phyloP scores from a whole-genome alignment of 2,888 invertebrate genomes.

The Cheilosia vulpina region DNA sequence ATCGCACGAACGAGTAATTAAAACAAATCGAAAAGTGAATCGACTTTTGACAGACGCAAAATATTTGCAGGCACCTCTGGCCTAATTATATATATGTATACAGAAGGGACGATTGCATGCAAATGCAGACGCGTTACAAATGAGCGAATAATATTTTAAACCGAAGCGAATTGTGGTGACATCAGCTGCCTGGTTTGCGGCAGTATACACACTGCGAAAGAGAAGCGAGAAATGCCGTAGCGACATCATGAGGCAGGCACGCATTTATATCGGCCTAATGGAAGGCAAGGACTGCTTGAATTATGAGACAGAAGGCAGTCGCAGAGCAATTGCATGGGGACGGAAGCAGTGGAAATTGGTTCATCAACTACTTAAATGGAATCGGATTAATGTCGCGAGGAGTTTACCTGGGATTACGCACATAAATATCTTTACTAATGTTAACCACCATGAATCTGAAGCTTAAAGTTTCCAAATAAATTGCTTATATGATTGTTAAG shows the following conservation, averaged over 20 bases:
- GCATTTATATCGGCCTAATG: conserved; percentile 30
- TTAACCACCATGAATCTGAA: too few species aligned
- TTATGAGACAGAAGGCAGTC: conserved; percentile 19
- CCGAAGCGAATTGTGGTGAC: conserved; percentile 68
- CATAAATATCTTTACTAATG: neutral
- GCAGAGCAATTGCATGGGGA: conserved; percentile 5
- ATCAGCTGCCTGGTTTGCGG: conserved; percentile 69
- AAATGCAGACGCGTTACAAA: conserved; percentile 60
- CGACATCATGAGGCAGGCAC: neutral
- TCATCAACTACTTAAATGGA: conserved; percentile 37
- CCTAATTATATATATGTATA: neutral
- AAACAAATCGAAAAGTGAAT: neutral
- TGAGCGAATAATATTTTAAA: conserved; percentile 69
- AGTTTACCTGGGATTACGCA: neutral
- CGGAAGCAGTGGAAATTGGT: conserved; percentile 6
- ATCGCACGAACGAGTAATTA: conserved; percentile 19
- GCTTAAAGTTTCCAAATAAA: too few species aligned
- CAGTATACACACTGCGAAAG: conserved; percentile 22
- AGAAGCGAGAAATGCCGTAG: conserved; percentile 10
- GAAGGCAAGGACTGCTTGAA: conserved; percentile 35
- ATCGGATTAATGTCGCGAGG: neutral
- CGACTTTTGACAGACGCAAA: conserved; percentile 43
- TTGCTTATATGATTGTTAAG: too few species aligned
- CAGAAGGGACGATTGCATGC: neutral
- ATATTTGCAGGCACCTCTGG: neutral